Evolutionary conservation across 2,797 vertebrate species (phyloP), one percentile per base, ranked within the genome.

Genomic region (Thaleichthys pacificus): DNA sequence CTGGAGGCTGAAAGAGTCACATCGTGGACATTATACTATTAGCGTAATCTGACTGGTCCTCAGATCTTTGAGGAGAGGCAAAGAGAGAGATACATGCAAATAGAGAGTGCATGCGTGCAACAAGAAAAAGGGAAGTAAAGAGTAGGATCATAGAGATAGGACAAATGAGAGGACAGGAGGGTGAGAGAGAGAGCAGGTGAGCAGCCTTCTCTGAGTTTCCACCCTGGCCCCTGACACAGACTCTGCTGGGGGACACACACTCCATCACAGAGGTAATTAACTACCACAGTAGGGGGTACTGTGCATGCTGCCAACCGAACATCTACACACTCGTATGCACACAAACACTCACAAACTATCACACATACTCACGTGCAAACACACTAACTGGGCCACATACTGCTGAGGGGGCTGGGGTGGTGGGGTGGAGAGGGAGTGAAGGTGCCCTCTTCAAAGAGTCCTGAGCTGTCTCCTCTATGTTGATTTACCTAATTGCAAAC

Each of bases 241-340:
- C 78, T 77, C 77, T 71, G 76, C 83, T 68, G 72, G 56, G 30
- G 60, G 67, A 51, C 62, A 30, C 8, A 2, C 80, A 65, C 75
- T 87, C 74, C 77, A 85, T 86, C 87, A 84, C 74, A 54, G 14
- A 81, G 74, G 77, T 85, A 85, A 88, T 89, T 86, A 89, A 82
- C 82, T 57, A 70, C 56, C 82, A 79, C 84, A 84, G 85, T 3
- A 14, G 76, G 79, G 80, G 69, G 70, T 66, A 58, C 65, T 66
- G 35, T 49, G 69, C 67, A 63, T 47, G 42, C 72, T 80, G 80
- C 77, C 78, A 82, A 38, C 17, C 15, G 70, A 69, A 63, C 19
- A 38, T 82, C 74, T 83, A 65, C 64, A n/a, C 74, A 8, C 68
- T 70, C 21, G 78, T 72, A 71, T 49, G 7, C 3, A 4, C 79